Base-by-base conservation (phyloP, 1,140 invertebrate species). In the Drosophila nasuta region DNA sequence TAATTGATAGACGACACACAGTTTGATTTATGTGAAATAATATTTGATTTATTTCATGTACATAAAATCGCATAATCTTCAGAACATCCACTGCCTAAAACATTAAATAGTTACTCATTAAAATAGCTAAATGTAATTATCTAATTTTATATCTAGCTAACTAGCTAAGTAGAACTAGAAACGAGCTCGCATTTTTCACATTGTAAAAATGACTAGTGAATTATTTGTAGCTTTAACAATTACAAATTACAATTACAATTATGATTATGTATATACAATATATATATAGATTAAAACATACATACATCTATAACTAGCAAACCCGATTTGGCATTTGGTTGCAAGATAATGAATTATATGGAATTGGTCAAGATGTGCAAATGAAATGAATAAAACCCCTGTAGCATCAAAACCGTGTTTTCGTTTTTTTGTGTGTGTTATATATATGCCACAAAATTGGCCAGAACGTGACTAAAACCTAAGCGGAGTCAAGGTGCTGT, bases 161-260 rank as follows among this genome's bases (percentile, higher is more conserved):
- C 74, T 85, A 85, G 54, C 72, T 65, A 65, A 33, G 8, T 54
- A 77, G 30, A 83, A 81, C 66, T 88, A 88, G 82, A 76, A 72
- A 76, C 77, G 77, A 79, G 77, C 85, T 89, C 71, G 85, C 74
- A 88, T 81, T 81, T 81, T 89, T 88, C 85, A 88, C 86, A 81
- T 88, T 89, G 85, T 91, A 91, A 89, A 80, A 83, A 86, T 91
- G 88, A 91, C 88, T 91, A 91, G 88, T 85, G 79, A 82, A 91
- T 86, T 82, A 89, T 77, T 89, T 89, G 79, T 89, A 71, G 85
- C 80, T 78, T 83, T 77, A 49, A 79, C 46, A 65, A 52, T 71
- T 60, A 57, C 57, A 63, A 56, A 60, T 41, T 77, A 73, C 13
- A 73, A 33, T 33, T 68, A 73, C 3, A 4, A 25, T 25, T 25